Evolutionary conservation across 2,888 invertebrate species (phyloP).

Genomic region (Muscina levida): DNA sequence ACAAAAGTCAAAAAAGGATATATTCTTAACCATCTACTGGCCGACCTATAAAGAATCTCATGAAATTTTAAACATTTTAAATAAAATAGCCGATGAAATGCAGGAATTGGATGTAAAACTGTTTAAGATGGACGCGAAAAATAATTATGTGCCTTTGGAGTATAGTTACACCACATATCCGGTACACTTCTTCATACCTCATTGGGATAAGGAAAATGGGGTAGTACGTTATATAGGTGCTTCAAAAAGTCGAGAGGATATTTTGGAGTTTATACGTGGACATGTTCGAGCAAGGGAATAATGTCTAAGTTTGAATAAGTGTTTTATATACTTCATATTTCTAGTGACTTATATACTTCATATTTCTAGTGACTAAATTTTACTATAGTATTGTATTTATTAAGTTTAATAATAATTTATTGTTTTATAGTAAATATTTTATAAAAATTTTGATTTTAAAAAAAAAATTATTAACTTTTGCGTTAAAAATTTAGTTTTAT

Average conservation of each 20-base stretch:
- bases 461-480: too few species aligned
- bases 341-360: too few species aligned
- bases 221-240: constrained; percentile 8
- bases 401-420: too few species aligned
- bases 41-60: neutral
- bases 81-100: neutral
- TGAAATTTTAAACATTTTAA: neutral
- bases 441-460: too few species aligned
- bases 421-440: too few species aligned
- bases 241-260: constrained; percentile 30
- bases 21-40: constrained; percentile 22
- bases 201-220: constrained; percentile 28
- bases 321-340: too few species aligned
- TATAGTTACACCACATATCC: constrained; percentile 47
- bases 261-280: constrained; percentile 38
- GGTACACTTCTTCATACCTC: constrained; percentile 51
- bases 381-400: too few species aligned
- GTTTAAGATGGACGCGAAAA: constrained; percentile 45
- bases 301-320: too few species aligned
- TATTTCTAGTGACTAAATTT: too few species aligned
- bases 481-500: too few species aligned
- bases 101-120: neutral
- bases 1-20: neutral
- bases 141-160: constrained; percentile 50
- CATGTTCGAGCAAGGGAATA: neutral